phyloP scores from a whole-genome alignment of 2,888 invertebrate species.

The Sisyra terminalis region DNA sequence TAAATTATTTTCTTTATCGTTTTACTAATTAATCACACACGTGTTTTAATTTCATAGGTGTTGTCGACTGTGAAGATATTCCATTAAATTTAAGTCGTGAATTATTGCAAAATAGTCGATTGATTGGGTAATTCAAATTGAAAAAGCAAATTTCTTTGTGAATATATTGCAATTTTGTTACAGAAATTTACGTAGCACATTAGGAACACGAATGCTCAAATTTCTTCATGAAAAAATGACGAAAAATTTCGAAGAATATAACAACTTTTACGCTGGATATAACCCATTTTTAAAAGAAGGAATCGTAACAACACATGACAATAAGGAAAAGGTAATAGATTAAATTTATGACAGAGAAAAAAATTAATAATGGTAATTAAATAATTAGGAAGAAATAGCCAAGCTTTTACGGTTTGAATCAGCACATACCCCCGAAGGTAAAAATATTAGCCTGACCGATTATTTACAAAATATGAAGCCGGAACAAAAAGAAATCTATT shows the following conservation, averaged over 20 bases:
- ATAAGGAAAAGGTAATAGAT: slow-evolving; percentile 54
- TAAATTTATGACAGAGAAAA: not conserved
- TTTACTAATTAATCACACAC: not conserved
- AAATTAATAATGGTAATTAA: slow-evolving; percentile 8
- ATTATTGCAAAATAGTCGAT: slow-evolving; percentile 79
- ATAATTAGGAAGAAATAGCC: slow-evolving; percentile 67
- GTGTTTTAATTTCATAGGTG: slow-evolving; percentile 34
- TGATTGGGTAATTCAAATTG: slow-evolving; percentile 48
- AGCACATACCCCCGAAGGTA: slow-evolving; percentile 53
- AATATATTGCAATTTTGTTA: slow-evolving; percentile 12
- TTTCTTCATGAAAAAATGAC: slow-evolving; percentile 72
- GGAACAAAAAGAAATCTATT: slow-evolving; percentile 75
- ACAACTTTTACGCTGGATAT: slow-evolving; percentile 81
- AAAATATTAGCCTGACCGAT: slow-evolving; percentile 61
- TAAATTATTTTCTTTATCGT: not conserved
- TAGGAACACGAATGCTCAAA: slow-evolving; percentile 68
- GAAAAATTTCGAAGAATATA: slow-evolving; percentile 68
- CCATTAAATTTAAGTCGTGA: slow-evolving; percentile 94
- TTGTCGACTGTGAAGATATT: slow-evolving; percentile 97
- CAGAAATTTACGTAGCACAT: slow-evolving; percentile 66
- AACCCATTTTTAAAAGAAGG: slow-evolving; percentile 91
- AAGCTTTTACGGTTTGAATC: slow-evolving; percentile 87
- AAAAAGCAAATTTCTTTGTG: not conserved
- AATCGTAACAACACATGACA: slow-evolving; percentile 69
- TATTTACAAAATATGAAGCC: slow-evolving; percentile 63